Percentiles rank a stretch among this genome's conserved stretches.
Evolutionary conservation across 2,113 vertebrate genomes (phyloP).

Genomic region (Ptilorrhoa leucosticta): DNA sequence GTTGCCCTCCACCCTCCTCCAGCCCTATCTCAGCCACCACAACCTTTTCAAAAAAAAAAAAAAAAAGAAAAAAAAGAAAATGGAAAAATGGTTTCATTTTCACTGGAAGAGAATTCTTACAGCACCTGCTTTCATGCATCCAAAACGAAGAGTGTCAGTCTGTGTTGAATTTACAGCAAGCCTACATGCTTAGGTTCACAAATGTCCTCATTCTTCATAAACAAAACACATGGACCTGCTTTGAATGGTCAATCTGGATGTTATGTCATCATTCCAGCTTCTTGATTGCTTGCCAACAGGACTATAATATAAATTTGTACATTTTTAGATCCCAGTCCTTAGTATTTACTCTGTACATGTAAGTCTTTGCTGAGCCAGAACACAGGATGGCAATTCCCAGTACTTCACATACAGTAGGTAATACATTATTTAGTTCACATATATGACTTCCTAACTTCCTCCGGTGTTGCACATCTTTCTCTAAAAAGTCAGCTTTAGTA

Average conservation of each 20-base stretch:
- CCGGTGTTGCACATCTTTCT: background rate
- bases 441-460: background rate
- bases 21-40: background rate
- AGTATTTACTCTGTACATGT: background rate
- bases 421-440: background rate
- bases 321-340: background rate
- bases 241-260: background rate
- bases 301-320: background rate
- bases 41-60: background rate
- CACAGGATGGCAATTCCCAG: background rate
- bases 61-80: background rate
- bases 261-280: background rate
- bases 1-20: rapidly evolving
- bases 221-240: background rate
- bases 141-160: background rate
- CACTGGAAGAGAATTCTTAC: background rate
- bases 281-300: background rate
- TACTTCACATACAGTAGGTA: background rate
- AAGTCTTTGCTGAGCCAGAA: background rate
- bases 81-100: background rate
- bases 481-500: background rate
- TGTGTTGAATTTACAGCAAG: background rate
- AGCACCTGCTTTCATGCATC: background rate
- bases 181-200: background rate
- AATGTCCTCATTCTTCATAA: background rate